Base-by-base conservation (phyloP, 2,797 vertebrate species). In the Psittacula echo region DNA sequence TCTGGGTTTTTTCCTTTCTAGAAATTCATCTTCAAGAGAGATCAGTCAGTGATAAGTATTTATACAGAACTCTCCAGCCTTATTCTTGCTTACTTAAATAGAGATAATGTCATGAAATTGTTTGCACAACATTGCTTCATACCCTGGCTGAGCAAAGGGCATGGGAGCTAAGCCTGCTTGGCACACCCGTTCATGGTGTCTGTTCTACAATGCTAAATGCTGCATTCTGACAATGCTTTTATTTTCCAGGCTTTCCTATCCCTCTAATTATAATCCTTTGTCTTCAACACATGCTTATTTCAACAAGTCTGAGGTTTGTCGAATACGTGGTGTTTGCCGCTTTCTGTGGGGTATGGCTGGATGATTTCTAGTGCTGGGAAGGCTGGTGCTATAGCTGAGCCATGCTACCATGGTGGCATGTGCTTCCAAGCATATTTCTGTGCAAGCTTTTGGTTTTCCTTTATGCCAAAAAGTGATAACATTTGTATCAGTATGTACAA, bases 221-320 rank as follows among this genome's bases (percentile, higher is more conserved):
- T 58, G 2, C 1, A 7, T 32, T 60, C 67, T 85, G 42, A 11
- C 56, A 50, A 6, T 30, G 22, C n/a, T 91, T 85, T 91, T 73
- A 24, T 62, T 91, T 83, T 88, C 50, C 84, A 75, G 39, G 24
- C 54, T 81, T 81, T 78, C 30, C 14, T 44, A 17, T 54, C 15
- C 2, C 13, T 93, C 56, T 68, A 34, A n/a, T 32, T 90, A 29
- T 11, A 81, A 54, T 11, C 15, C 13, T 32, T 85, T 66, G 30
- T 71, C 44, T 86, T 88, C 11, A 16, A 65, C 22, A 32, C 1
- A 2, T 7, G 24, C 19, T 78, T 68, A 42, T 45, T 85, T 51
- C 16, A 71, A 11, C 10, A 51, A 53, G 10, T 12, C 34, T 0
- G 0, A 65, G 7, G 13, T 76, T 65, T 76, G 22, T 61, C 0